Percentiles rank a stretch among this genome's conserved stretches.
These are phyloP conservation scores for Cheirogaleus medius DNA, from an alignment of 2,113 vertebrate species.

Conservation along the genomic window DNA sequence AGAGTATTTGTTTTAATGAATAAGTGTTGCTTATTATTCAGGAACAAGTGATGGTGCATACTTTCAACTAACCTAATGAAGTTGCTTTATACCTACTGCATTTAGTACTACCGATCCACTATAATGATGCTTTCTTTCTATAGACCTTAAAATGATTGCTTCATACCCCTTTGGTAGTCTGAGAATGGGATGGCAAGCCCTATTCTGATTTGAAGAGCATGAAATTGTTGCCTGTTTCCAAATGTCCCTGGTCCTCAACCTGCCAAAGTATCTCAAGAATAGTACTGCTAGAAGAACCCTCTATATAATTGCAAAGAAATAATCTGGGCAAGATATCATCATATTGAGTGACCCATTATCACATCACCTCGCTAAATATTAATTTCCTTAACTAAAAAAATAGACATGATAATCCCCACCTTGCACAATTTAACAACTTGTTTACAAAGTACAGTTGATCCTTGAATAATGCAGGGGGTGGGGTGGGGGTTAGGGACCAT, in stretches of 20 bases:
- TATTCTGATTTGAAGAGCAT: slow-evolving; percentile 23
- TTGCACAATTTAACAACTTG: neutral
- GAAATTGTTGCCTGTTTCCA: neutral
- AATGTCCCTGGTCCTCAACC: neutral
- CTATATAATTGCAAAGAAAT: neutral
- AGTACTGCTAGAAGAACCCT: neutral
- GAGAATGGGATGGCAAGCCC: neutral
- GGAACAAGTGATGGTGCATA: neutral
- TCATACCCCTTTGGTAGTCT: neutral
- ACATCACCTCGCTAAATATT: neutral
- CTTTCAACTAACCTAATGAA: slow-evolving; percentile 43
- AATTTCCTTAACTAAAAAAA: slow-evolving; percentile 15
- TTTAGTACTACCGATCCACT: slow-evolving; percentile 24
- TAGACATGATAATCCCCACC: neutral
- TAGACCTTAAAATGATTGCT: slow-evolving; percentile 36
- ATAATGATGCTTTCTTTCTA: slow-evolving; percentile 33
- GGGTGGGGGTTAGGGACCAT: too few species aligned
- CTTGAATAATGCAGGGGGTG: neutral
- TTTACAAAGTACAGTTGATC: neutral
- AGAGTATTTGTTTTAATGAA: slow-evolving; percentile 27
- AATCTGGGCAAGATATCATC: neutral
- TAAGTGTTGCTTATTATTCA: slow-evolving; percentile 34
- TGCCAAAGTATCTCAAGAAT: neutral
- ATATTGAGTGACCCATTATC: neutral
- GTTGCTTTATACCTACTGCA: slow-evolving; percentile 33